Conservation (phyloP, 2,797 vertebrate genomes). For the Manis javanica region DNA sequence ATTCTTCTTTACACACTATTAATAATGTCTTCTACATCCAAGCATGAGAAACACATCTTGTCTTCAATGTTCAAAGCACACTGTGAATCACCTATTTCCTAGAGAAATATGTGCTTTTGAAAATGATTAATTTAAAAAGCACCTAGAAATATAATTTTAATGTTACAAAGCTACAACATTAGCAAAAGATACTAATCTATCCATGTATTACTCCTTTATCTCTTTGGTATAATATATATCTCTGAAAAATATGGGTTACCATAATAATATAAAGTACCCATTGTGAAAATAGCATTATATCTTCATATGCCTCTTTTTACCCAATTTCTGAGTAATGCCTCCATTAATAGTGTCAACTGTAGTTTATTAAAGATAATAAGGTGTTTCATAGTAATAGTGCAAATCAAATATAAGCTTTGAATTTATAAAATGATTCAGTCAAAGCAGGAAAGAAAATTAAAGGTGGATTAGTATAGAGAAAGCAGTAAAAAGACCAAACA, state of each 20-base stretch:
- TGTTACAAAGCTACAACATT: background rate
- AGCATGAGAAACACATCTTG: background rate
- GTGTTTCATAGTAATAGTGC: background rate
- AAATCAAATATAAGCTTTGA: conserved; percentile 45
- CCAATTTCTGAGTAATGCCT: background rate
- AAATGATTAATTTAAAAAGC: background rate
- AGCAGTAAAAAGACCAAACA: background rate
- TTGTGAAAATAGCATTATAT: background rate
- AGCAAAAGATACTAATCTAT: background rate
- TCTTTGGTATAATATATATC: background rate
- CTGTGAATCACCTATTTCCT: background rate
- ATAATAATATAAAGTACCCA: background rate
- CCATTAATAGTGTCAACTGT: background rate
- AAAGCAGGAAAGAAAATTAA: conserved; percentile 35
- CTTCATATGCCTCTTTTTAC: background rate
- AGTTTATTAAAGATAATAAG: conserved; percentile 60
- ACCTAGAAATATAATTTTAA: conserved; percentile 24
- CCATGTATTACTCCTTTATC: background rate
- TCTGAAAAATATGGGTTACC: background rate
- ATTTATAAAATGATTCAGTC: background rate
- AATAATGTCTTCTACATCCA: background rate
- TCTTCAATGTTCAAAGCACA: conserved; percentile 25
- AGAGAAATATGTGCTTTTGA: background rate
- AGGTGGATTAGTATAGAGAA: background rate
- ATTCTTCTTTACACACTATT: background rate